These are phyloP conservation scores for Piscicola geometra DNA, from an alignment of 2,888 invertebrate species.

Conservation along the genomic window DNA sequence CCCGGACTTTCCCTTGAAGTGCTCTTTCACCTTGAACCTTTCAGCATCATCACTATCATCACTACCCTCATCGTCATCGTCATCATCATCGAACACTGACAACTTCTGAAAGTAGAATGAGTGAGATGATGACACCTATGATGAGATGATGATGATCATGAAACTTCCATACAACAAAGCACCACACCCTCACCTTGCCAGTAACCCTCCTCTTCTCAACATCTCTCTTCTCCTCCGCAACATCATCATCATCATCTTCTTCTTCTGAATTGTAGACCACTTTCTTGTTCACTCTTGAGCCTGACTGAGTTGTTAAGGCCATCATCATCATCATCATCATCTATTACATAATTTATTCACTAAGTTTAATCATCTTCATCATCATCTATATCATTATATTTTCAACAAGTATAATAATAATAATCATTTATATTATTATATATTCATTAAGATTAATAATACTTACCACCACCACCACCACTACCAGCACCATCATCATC, in stretches of 20 bases:
- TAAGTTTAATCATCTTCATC: too few species aligned
- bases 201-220: neutral
- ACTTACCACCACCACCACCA: too few species aligned
- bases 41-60: neutral
- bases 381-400: too few species aligned
- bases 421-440: too few species aligned
- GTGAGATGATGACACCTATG: neutral
- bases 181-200: neutral
- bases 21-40: neutral
- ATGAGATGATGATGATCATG: neutral
- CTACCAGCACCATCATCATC: too few species aligned
- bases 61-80: neutral
- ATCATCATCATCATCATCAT: slow-evolving; percentile 7
- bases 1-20: slow-evolving; percentile 1
- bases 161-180: too few species aligned
- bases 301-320: neutral
- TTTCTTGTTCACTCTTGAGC: slow-evolving; percentile 4
- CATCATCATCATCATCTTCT: neutral
- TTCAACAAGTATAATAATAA: too few species aligned
- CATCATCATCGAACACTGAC: neutral
- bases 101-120: slow-evolving; percentile 1
- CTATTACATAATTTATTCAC: too few species aligned
- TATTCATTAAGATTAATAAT: too few species aligned
- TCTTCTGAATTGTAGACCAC: slow-evolving; percentile 7
- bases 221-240: neutral